Evolutionary conservation across 2,113 vertebrate species (phyloP), one percentile per base, ranked within the genome.

Genomic region (Sylvilagus bachmani): DNA sequence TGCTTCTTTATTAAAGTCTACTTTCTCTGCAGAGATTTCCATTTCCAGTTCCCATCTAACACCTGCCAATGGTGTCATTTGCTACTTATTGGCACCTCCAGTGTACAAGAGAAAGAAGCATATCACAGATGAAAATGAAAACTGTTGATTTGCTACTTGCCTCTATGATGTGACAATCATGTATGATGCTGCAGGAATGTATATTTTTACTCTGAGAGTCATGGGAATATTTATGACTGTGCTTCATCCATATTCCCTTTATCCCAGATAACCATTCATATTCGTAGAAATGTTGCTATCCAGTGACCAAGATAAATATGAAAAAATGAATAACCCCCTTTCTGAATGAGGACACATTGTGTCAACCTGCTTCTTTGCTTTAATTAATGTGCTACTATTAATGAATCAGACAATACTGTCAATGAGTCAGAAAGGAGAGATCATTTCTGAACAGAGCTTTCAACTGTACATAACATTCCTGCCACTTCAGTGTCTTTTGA

Each of bases 331-430:
- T 44, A 44, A 64, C 21, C 22, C 31, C 62, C 90, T 94, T 94
- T 83, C 53, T 92, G 62, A 97, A 94, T 58, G 55, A 93, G 87
- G 19, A 84, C 29, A 1, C n/a, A 3, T 61, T 87, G 62, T 58
- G 91, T 83, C 49, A 29, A 13, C 86, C 83, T 92, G 49, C 36
- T 77, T 88, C n/a, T 49, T 69, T 82, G 79, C 75, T 51, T 95
- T 82, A 64, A 70, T 91, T 82, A 64, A 0, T 82, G 64, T 67
- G 86, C 64, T 69, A 6, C 89, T 86, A 86, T 61, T 93, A 83
- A 89, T 83, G 86, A 95, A 86, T 31, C 80, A 77, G 27, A 88
- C 67, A 29, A 82, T 93, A n/a, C 11, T 36, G 31, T 21, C n/a
- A 84, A 77, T 89, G 61, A 89, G 16, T 67, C n/a, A 80, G 49